Evolutionary conservation across 2,113 vertebrate species (phyloP).

Genomic region (Peromyscus polionotus): DNA sequence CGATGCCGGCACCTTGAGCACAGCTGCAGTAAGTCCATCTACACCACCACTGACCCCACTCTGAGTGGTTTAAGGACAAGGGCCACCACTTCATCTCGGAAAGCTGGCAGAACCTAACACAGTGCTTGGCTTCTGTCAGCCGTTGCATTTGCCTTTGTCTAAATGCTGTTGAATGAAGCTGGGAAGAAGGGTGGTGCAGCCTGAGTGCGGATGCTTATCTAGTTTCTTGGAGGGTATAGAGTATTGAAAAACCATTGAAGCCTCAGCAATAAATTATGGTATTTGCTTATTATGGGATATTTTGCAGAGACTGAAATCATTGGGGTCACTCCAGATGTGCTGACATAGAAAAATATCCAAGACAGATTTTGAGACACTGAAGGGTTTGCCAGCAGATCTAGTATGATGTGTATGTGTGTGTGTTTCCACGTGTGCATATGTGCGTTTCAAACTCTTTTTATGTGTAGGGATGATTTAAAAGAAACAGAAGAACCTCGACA

Average conservation of each 20-base stretch:
- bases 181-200: background rate
- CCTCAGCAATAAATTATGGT: background rate
- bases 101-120: background rate
- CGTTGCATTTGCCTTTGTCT: background rate
- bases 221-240: constrained; percentile 1
- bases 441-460: background rate
- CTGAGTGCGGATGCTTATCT: background rate
- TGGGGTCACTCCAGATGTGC: background rate
- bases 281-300: background rate
- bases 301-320: constrained; percentile 1
- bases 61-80: background rate
- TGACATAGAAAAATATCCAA: constrained; percentile 22
- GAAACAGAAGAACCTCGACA: background rate
- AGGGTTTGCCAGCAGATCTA: background rate
- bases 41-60: background rate
- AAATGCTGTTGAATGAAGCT: background rate
- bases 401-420: background rate
- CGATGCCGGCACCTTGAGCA: background rate
- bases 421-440: background rate
- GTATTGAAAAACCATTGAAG: background rate
- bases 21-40: background rate
- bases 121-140: background rate
- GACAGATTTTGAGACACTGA: background rate
- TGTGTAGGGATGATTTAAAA: background rate
- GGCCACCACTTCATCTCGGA: background rate